Percentiles rank a stretch among this genome's conserved stretches.
Conservation (phyloP, 2,797 vertebrate species). For the Synaphobranchus kaupii region DNA sequence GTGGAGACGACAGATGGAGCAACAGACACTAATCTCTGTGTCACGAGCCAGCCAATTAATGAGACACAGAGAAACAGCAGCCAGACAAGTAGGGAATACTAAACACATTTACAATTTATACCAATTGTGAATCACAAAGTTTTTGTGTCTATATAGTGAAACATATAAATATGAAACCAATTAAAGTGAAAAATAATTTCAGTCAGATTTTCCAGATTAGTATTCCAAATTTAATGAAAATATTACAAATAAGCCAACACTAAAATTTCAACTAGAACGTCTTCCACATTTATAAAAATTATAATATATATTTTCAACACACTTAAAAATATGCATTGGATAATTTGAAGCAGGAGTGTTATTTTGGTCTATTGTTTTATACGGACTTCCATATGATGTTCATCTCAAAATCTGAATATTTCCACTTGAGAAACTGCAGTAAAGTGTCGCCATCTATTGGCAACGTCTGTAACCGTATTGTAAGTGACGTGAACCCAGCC, state of each 20-base stretch:
- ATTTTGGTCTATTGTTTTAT: not conserved
- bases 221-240: not conserved
- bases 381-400: too few species aligned
- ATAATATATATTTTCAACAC: not conserved
- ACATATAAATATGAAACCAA: not conserved
- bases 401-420: not conserved
- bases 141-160: not conserved
- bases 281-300: not conserved
- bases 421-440: not conserved
- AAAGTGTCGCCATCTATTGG: slow-evolving; percentile 26
- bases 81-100: not conserved
- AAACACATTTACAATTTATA: not conserved
- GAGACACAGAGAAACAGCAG: slow-evolving; percentile 10
- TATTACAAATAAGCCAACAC: not conserved
- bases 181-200: too few species aligned
- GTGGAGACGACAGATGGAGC: slow-evolving; percentile 26
- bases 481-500: not conserved
- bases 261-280: not conserved
- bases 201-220: not conserved
- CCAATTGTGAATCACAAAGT: not conserved
- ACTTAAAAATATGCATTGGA: not conserved
- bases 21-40: slow-evolving; percentile 27
- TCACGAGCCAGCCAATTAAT: not conserved
- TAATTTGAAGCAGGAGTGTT: not conserved
- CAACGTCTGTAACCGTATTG: not conserved